Evolutionary conservation across 2,113 vertebrate species (phyloP), one percentile per base, ranked within the genome.

Genomic region (Lagopus muta): DNA sequence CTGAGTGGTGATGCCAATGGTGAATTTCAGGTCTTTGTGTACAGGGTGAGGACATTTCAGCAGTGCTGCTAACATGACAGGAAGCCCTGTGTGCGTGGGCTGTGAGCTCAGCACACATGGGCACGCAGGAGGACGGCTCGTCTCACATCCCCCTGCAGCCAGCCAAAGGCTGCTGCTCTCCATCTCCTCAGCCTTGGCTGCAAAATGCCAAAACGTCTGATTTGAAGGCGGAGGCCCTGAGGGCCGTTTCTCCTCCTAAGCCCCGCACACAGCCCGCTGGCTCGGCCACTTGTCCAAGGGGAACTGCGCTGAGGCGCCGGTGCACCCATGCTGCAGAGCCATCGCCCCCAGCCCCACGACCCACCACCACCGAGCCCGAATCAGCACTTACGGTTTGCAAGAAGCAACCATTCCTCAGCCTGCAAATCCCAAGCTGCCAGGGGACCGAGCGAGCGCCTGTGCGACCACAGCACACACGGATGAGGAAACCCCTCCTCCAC

Each of bases 381-480:
- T 74, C 86, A 71, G 95, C 97, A 98, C 98, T 98, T 97, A 98
- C 98, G 95, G 97, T 97, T 93, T 62, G 92, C 92, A 93, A 88
- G 97, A 92, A 88, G 97, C 97, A 96, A 98, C 87, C 98, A 98
- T 98, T 96, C 98, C 97, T 97, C 91, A 73, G 86, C 93, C 70
- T 95, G 94, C 55, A 75, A 61, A 78, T 86, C 70, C 89, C 93
- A 82, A 89, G 89, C 96, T 94, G 94, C 92, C 5, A 52, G 93
- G 76, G 90, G 89, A 64, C 38, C 38, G 48, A 94, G 78, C 17
- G 54, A 94, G 74, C 28, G 84, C 43, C 97, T 80, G 94, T 82
- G 89, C 84, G 71, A 92, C 86, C 93, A 54, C 93, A 72, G 90
- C 87, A 72, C 94, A 89, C 77, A 50, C 85, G 95, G 82, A 89